phyloP scores from a whole-genome alignment of 1,140 invertebrate genomes.

The Drosophila prosaltans region DNA sequence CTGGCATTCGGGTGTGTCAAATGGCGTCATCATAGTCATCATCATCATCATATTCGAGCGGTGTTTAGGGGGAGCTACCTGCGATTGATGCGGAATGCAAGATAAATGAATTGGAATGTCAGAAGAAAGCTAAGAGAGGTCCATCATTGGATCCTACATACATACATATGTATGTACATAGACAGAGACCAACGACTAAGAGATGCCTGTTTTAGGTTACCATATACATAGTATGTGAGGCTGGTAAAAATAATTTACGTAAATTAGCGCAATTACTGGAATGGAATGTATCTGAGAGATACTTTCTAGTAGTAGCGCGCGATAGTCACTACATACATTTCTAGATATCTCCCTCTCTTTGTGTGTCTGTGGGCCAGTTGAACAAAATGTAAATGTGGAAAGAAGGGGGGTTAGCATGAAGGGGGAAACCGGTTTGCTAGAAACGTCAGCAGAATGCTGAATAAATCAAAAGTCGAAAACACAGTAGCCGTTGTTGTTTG shows the following conservation, averaged over 20 bases:
- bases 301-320: slow-evolving; percentile 45
- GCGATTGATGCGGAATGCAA: background rate
- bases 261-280: slow-evolving; percentile 64
- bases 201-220: slow-evolving; percentile 19
- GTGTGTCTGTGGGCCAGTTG: slow-evolving; percentile 16
- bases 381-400: background rate
- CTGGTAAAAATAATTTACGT: slow-evolving; percentile 59
- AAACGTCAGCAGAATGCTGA: slow-evolving; percentile 18
- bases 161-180: too few species aligned
- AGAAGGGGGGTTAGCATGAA: background rate
- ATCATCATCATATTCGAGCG: background rate
- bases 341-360: background rate
- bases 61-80: background rate
- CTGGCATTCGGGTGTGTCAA: background rate
- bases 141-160: background rate
- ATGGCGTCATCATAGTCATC: slow-evolving; percentile 12
- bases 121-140: slow-evolving; percentile 4
- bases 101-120: slow-evolving; percentile 1
- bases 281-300: slow-evolving; percentile 47
- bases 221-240: slow-evolving; percentile 28
- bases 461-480: slow-evolving; percentile 4
- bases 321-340: background rate
- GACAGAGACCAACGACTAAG: background rate
- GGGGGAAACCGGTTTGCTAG: slow-evolving; percentile 20
- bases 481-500: slow-evolving; percentile 12